Conservation (phyloP, 1,140 invertebrate genomes). For the Kradibia gibbosae region DNA sequence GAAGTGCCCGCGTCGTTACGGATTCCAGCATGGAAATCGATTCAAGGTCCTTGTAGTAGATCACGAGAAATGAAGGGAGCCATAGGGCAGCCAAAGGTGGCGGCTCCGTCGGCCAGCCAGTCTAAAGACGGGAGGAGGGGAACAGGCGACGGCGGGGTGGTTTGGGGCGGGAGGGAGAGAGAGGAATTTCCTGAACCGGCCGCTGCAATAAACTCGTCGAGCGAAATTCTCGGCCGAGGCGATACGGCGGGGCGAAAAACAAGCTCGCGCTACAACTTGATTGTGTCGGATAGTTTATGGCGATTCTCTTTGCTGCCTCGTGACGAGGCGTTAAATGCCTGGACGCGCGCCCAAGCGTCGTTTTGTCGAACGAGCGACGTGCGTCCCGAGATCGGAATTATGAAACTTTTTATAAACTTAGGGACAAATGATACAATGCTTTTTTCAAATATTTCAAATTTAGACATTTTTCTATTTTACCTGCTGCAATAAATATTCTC, state of each 20-base stretch:
- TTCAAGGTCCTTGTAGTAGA: slow-evolving; percentile 54
- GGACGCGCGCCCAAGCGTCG: slow-evolving; percentile 39
- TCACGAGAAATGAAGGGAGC: slow-evolving; percentile 26
- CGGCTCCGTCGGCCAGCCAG: not conserved
- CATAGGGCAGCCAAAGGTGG: not conserved
- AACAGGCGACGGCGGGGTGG: not conserved
- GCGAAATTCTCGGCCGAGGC: slow-evolving; percentile 51
- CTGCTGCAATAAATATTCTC: too few species aligned
- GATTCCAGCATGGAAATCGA: slow-evolving; percentile 60
- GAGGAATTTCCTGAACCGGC: slow-evolving; percentile 56
- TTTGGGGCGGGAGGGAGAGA: slow-evolving; percentile 3
- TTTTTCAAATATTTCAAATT: too few species aligned
- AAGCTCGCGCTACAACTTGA: slow-evolving; percentile 58
- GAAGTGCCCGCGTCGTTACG: slow-evolving; percentile 60
- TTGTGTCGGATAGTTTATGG: slow-evolving; percentile 62
- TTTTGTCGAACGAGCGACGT: slow-evolving; percentile 52
- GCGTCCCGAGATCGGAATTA: not conserved
- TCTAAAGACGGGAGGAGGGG: too few species aligned
- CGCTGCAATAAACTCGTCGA: slow-evolving; percentile 55
- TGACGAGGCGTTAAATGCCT: slow-evolving; percentile 57
- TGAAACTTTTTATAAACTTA: too few species aligned
- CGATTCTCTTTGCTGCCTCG: slow-evolving; percentile 49
- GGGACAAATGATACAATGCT: too few species aligned
- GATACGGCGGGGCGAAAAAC: slow-evolving; percentile 56
- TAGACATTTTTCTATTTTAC: too few species aligned